Evolutionary conservation across 2,113 vertebrate species (phyloP), one percentile per base, ranked within the genome.

Genomic region (Pelmatolapia mariae): DNA sequence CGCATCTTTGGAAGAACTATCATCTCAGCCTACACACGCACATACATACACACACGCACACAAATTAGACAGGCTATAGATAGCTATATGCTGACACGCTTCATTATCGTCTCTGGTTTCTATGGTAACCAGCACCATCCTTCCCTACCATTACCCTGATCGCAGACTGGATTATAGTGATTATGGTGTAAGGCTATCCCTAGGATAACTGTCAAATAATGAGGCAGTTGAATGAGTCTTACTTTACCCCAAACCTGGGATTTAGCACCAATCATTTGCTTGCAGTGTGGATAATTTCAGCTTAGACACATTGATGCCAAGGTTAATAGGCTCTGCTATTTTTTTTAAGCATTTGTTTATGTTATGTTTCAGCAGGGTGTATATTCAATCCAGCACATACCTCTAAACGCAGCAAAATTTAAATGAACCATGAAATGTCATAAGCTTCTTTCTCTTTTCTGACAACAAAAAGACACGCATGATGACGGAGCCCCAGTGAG

Each of bases 81-180:
- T 94, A 94, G 91, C 83, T 89, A 90, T 94, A 94, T 87, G 86
- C 89, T 87, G 90, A 88, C 89, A 92, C 45, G 50, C 83, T 93
- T 92, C 87, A 92, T 93, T 93, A 94, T 92, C 80, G 59, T 91
- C 78, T 80, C 79, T 71, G 3, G 89, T 95, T 95, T 87, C 95
- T 78, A 94, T 91, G 91, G 94, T 78, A 90, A 95, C 95, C n/a
- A 40, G 50, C 53, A 68, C 86, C 29, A 91, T 91, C 78, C 82
- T 81, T 92, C 73, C 78, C 88, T 85, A 63, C 87, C 87, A 89
- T 94, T 94, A 92, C 71, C 79, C 68, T 52, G 66, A 81, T 87
- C 84, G 80, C 47, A 1, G 84, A 90, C 78, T 90, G 87, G 91
- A 94, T 95, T 94, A 93, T 90, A 92, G 90, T 92, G 89, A 93